phyloP scores from a whole-genome alignment of 2,888 invertebrate genomes.

The Bellardia pandia region DNA sequence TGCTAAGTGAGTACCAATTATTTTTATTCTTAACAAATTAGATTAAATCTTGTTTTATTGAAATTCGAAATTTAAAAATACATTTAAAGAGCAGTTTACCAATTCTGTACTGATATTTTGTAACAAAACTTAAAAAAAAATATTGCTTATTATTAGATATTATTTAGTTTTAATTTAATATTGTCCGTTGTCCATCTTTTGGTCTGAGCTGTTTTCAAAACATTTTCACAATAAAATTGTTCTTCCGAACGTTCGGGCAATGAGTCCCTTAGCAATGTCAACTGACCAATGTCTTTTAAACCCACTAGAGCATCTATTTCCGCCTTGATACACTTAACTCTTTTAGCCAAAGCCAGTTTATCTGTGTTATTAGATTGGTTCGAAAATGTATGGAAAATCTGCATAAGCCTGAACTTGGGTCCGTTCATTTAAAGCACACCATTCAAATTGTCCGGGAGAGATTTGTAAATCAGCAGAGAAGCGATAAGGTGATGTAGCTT shows the following conservation, averaged over 20 bases:
- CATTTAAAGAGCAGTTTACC: background rate
- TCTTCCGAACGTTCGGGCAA: slow-evolving; percentile 86
- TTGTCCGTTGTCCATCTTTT: slow-evolving; percentile 83
- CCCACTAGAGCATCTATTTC: slow-evolving; percentile 82
- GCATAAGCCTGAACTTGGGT: slow-evolving; percentile 82
- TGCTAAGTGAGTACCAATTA: too few species aligned
- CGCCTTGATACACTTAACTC: slow-evolving; percentile 82
- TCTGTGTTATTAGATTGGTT: slow-evolving; percentile 81
- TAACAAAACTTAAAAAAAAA: background rate
- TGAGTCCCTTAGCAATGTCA: slow-evolving; percentile 79
- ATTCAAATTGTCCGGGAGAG: slow-evolving; percentile 88
- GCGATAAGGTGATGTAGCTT: slow-evolving; percentile 79
- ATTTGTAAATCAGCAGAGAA: slow-evolving; percentile 84
- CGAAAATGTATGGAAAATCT: slow-evolving; percentile 82
- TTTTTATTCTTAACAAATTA: background rate
- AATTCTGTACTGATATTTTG: background rate
- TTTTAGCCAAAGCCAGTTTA: slow-evolving; percentile 80
- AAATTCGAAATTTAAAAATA: background rate
- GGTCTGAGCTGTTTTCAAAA: slow-evolving; percentile 85
- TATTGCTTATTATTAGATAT: slow-evolving; percentile 4
- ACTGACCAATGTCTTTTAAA: slow-evolving; percentile 81
- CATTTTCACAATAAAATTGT: slow-evolving; percentile 90
- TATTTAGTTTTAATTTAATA: slow-evolving; percentile 80
- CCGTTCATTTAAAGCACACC: slow-evolving; percentile 87
- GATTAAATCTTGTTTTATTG: background rate